Evolutionary conservation across 1,140 invertebrate species (phyloP), one percentile per base, ranked within the genome.

Genomic region (Lordiphosa clarofinis): DNA sequence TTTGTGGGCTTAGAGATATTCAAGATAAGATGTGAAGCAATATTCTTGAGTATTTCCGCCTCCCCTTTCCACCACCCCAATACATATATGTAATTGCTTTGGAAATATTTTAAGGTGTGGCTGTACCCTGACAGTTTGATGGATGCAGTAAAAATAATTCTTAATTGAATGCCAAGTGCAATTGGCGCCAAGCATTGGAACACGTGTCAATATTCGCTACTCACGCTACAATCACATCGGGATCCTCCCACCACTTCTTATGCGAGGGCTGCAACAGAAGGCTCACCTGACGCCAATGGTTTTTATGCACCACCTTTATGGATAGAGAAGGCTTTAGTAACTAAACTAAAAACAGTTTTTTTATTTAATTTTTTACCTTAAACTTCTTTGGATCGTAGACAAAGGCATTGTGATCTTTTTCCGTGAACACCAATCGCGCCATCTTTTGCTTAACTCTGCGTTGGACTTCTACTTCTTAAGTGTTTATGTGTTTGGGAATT

Each of bases 191-290:
- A 54, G 46, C 62, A 42, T 56, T 57, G 47, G 42, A 39, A 57
- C 64, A 67, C 64, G 62, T 67, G 64, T 58, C 39, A 43, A 71
- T 69, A 33, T 52, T 56, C 8, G 54, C 38, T 86, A 88, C 87
- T 88, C 73, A 88, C 87, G 87, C 87, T 63, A 88, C 84, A 44
- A 88, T 59, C 12, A 88, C 84, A 73, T 88, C 87, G 33, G 76
- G 79, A 86, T 88, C 87, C 60, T 87, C 87, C 84, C 87, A 87
- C 84, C 87, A 88, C 43, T 87, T 87, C 31, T 87, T 88, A 28
- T 78, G 62, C 3, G 79, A 70, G 1, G 87, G 84, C 44, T 76
- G 70, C 42, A 88, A 44, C 10, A 81, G 48, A 1, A 88, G 65
- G 33, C 78, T 88, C 35, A 88, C 86, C 43, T 84, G 74, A 12